A percentile compares a stretch with the other conserved stretches of the same genome.
These are phyloP conservation scores for Drosophila quinaria DNA, from an alignment of 2,888 invertebrate species.

Conservation along the genomic window DNA sequence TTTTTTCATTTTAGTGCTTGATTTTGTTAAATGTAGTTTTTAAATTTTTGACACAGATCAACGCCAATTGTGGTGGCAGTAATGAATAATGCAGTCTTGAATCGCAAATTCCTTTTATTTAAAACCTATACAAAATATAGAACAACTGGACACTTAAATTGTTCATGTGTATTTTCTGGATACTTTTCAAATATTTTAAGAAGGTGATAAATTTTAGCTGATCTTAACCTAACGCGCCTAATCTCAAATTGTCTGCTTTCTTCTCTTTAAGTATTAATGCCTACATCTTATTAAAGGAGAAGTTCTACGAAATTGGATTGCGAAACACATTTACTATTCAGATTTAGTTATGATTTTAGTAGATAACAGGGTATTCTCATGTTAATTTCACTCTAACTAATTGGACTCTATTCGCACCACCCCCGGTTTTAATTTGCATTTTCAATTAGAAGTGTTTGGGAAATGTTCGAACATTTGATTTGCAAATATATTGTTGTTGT, in stretches of 20 bases:
- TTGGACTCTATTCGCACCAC: slow-evolving; percentile 11
- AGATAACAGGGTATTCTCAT: slow-evolving; percentile 19
- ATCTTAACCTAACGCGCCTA: neutral
- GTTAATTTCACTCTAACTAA: slow-evolving; percentile 4
- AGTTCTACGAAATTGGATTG: neutral
- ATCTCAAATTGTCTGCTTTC: neutral
- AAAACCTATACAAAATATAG: neutral
- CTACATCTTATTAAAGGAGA: neutral
- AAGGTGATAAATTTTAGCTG: neutral
- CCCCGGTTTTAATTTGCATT: slow-evolving; percentile 49
- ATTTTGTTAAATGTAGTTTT: slow-evolving; percentile 28
- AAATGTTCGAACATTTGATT: slow-evolving; percentile 46
- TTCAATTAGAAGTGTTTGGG: slow-evolving; percentile 51
- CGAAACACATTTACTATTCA: neutral
- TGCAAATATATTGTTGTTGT: slow-evolving; percentile 28
- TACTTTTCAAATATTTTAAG: no score
- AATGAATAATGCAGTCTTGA: slow-evolving; percentile 26
- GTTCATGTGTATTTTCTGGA: neutral
- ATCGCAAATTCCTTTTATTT: neutral
- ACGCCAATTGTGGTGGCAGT: slow-evolving; percentile 14
- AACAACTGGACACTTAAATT: neutral
- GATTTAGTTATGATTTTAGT: neutral
- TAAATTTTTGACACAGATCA: slow-evolving; percentile 27
- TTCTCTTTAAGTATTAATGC: neutral
- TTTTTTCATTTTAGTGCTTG: slow-evolving; percentile 3